These are phyloP conservation scores for Gastrophryne carolinensis DNA, from an alignment of 2,797 vertebrate genomes.

Conservation along the genomic window DNA sequence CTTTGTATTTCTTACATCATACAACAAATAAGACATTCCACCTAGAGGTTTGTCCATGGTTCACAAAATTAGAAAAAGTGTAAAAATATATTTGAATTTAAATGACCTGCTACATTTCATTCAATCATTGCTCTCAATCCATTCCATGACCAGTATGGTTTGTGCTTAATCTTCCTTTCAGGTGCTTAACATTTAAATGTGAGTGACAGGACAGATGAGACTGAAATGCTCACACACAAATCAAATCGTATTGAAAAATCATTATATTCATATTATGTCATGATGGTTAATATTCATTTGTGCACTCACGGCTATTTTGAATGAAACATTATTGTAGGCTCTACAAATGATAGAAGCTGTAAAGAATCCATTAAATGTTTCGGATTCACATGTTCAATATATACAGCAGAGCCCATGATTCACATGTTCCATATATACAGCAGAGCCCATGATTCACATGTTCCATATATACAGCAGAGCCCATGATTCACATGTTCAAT, in stretches of 20 bases:
- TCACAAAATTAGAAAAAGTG: no score
- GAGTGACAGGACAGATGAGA: slow-evolving; percentile 9
- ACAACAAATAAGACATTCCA: no score
- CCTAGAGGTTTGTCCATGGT: no score
- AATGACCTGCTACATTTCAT: not conserved
- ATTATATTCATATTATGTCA: slow-evolving; percentile 16
- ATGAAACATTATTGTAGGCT: not conserved
- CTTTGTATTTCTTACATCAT: no score
- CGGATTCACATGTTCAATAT: no score
- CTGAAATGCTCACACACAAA: slow-evolving; percentile 4
- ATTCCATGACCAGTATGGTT: not conserved
- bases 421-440: no score
- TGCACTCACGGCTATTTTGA: not conserved
- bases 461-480: no score
- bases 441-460: no score
- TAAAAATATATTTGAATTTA: no score
- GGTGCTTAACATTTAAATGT: slow-evolving; percentile 24
- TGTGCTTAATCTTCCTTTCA: slow-evolving; percentile 12
- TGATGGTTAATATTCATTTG: not conserved
- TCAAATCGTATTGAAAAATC: slow-evolving; percentile 36
- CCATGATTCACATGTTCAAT: no score
- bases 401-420: no score
- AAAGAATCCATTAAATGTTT: not conserved
- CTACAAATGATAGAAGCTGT: not conserved
- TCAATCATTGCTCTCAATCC: not conserved